Conservation (phyloP, 2,113 vertebrate species). For the Orcinus orca region DNA sequence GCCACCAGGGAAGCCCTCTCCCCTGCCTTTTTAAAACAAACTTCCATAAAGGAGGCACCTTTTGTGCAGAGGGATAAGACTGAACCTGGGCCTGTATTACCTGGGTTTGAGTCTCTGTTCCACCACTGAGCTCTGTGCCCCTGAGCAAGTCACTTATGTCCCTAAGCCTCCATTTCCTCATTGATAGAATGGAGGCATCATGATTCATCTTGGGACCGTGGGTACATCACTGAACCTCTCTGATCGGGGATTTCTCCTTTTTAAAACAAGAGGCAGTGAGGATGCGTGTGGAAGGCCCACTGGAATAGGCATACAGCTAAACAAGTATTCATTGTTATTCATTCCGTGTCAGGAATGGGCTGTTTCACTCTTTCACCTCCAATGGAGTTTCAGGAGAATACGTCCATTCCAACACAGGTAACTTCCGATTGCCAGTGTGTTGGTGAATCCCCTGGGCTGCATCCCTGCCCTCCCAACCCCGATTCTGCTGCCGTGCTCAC, state of each 20-base stretch:
- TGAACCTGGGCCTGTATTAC: not conserved
- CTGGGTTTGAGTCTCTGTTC: not conserved
- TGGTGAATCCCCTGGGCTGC: not conserved
- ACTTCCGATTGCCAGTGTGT: not conserved
- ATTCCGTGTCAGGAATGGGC: not conserved
- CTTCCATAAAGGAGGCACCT: not conserved
- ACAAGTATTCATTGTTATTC: rapidly evolving
- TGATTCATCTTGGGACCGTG: not conserved
- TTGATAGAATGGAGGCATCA: not conserved
- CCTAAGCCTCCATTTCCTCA: not conserved
- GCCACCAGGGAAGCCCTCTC: too few species aligned
- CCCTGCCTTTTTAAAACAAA: not conserved
- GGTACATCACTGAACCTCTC: not conserved
- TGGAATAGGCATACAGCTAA: not conserved
- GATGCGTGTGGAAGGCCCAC: not conserved
- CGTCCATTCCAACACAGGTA: rapidly evolving
- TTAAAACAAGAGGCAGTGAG: not conserved
- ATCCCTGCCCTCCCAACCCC: not conserved
- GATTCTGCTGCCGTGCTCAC: not conserved
- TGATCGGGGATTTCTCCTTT: not conserved
- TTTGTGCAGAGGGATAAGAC: too few species aligned
- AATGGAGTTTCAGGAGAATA: not conserved
- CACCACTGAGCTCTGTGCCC: not conserved
- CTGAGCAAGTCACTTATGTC: not conserved
- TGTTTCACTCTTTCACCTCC: not conserved